Conservation (phyloP, 2,797 vertebrate genomes). For the Rhodeus uyekii region DNA sequence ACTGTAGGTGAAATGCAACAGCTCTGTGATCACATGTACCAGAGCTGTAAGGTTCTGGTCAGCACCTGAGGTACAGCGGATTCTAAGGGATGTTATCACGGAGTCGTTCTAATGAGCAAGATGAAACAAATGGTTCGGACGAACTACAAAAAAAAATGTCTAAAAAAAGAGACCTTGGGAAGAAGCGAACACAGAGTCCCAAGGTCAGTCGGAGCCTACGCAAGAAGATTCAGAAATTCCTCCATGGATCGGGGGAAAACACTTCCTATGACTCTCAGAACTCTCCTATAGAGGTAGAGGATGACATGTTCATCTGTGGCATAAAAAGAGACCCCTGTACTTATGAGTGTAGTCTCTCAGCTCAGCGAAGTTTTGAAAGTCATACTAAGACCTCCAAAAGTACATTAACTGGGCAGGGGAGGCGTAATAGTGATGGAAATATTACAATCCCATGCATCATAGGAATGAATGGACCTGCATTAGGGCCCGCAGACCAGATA, state of each 20-base stretch:
- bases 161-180: constrained; percentile 70
- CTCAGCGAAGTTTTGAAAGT: constrained; percentile 44
- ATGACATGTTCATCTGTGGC: constrained; percentile 71
- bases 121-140: constrained; percentile 71
- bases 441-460: constrained; percentile 56
- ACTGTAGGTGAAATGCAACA: constrained; percentile 40
- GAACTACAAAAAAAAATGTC: constrained; percentile 66
- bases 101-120: constrained; percentile 77
- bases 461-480: constrained; percentile 39
- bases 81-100: constrained; percentile 79
- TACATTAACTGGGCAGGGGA: constrained; percentile 59
- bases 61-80: constrained; percentile 46
- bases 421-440: constrained; percentile 65
- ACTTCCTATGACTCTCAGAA: constrained; percentile 65
- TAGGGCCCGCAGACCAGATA: constrained; percentile 34
- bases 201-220: constrained; percentile 66
- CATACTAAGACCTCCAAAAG: constrained; percentile 31
- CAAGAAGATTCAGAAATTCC: constrained; percentile 80
- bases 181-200: constrained; percentile 74
- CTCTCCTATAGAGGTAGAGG: constrained; percentile 71
- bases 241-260: constrained; percentile 75
- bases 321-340: constrained; percentile 66
- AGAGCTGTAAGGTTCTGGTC: constrained; percentile 50
- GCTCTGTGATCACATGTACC: constrained; percentile 8
- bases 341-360: constrained; percentile 45